These are phyloP conservation scores for Amphimallon solstitiale DNA, from an alignment of 2,888 invertebrate species.

Conservation along the genomic window DNA sequence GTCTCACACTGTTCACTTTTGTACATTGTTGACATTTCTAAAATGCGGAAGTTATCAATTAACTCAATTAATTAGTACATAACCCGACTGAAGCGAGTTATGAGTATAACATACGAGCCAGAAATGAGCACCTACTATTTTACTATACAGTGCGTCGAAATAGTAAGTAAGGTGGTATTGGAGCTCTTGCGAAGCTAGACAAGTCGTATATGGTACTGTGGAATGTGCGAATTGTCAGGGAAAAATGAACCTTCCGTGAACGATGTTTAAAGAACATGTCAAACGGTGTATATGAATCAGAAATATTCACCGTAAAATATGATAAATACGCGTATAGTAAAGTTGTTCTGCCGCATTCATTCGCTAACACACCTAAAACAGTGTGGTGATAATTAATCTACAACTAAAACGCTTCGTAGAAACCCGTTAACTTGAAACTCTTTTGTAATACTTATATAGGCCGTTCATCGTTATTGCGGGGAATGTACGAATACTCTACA, in stretches of 20 bases:
- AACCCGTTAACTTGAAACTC: conserved; percentile 4
- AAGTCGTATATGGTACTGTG: conserved; percentile 34
- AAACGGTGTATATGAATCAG: conserved; percentile 6
- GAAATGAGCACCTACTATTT: background rate
- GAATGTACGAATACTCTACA: too few species aligned
- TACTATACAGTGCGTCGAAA: background rate
- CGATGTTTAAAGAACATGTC: conserved; percentile 8
- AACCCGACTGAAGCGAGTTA: too few species aligned
- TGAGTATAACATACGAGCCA: background rate
- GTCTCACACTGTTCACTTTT: conserved; percentile 2
- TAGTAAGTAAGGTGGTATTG: conserved; percentile 4
- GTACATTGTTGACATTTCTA: background rate
- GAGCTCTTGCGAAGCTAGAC: background rate
- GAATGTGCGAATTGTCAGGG: conserved; percentile 43
- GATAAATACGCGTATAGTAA: conserved; percentile 6
- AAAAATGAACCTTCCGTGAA: conserved; percentile 21
- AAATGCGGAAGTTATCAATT: conserved; percentile 15
- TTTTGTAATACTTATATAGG: background rate
- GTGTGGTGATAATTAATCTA: background rate
- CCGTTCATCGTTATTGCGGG: too few species aligned
- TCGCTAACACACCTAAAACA: conserved; percentile 36
- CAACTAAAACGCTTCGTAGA: background rate
- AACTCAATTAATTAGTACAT: background rate
- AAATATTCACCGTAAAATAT: conserved; percentile 36
- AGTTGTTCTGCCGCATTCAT: conserved; percentile 30